Base-by-base conservation (phyloP, 2,113 vertebrate genomes). In the Phalacrocorax brasilianus region DNA sequence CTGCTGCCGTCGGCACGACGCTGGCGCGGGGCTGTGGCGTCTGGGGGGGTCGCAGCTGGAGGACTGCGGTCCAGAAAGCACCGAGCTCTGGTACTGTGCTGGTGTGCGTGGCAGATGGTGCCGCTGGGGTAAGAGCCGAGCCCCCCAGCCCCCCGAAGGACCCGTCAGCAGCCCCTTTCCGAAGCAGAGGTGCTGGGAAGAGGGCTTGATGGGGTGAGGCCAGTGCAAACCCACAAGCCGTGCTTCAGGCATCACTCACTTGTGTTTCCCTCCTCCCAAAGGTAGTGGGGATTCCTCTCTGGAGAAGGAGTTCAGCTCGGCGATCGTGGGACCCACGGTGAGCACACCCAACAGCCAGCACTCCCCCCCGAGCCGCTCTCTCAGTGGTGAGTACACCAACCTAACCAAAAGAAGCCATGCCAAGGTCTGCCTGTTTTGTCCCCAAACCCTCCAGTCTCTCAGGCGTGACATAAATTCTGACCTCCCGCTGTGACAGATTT, bases 271-370 rank as follows among this genome's bases (percentile, higher is more conserved):
- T 95, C 92, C 80, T 87, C 94, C 97, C 92, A 94, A 93, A 99
- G 99, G 99, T 95, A 99, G 98, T 90, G 99, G 98, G 98, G 99
- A 99, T 97, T 99, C 99, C 67, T 99, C 99, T 93, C 97, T 98
- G 96, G 99, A 99, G 93, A 99, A 99, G 98, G 99, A 99, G 86
- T 99, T 99, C 98, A 98, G 98, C 56, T 98, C 98, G 40, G 97
- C 98, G 45, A 92, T 99, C 83, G 99, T 98, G 96, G 98, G 98
- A 71, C 98, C 98, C 89, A 97, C 98, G 8, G 98, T 98, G 79
- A 99, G 98, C 98, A 99, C 99, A 45, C 98, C 99, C 89, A 99
- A 98, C 97, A 99, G 99, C 98, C 99, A 99, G 94, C 99, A 98
- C 96, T 99, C 99, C 61, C 99, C 99, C 58, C 99, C 99, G 12